These are phyloP conservation scores for Lycopodina hypogea DNA, from an alignment of 37 sponge, comb jelly and placozoan genomes.

Conservation along the genomic window DNA sequence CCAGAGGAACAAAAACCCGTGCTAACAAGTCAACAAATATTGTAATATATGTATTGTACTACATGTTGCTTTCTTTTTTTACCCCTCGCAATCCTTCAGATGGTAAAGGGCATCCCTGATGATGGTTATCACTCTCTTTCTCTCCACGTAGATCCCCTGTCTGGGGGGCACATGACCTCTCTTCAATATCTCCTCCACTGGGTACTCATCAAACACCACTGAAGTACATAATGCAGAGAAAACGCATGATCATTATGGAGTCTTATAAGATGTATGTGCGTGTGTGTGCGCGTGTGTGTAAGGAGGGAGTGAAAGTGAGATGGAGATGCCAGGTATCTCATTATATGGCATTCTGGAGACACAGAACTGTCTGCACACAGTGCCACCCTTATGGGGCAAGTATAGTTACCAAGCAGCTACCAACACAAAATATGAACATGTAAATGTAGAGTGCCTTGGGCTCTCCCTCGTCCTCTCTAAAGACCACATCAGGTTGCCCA, in stretches of 20 bases:
- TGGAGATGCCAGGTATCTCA: no score
- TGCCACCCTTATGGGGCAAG: no score
- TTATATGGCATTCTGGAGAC: no score
- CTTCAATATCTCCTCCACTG: constrained; percentile 50
- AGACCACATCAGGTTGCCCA: no score
- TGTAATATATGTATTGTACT: background rate
- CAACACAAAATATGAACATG: no score
- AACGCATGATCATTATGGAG: background rate
- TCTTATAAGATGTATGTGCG: background rate
- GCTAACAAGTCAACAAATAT: no score
- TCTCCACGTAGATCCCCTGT: constrained; percentile 28
- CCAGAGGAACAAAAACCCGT: no score
- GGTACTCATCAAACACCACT: background rate
- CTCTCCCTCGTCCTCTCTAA: no score
- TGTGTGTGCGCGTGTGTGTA: background rate
- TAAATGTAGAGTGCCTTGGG: no score
- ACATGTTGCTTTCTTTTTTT: no score
- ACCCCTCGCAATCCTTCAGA: constrained; percentile 41
- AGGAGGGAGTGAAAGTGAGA: background rate
- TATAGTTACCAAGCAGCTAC: no score
- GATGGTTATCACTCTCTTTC: constrained; percentile 12
- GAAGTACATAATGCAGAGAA: background rate
- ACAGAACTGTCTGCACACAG: no score
- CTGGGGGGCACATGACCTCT: constrained; percentile 60
- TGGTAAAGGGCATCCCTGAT: constrained; percentile 33